Conservation (phyloP, 2,888 invertebrate species). For the Nephrocerus scutellatus region DNA sequence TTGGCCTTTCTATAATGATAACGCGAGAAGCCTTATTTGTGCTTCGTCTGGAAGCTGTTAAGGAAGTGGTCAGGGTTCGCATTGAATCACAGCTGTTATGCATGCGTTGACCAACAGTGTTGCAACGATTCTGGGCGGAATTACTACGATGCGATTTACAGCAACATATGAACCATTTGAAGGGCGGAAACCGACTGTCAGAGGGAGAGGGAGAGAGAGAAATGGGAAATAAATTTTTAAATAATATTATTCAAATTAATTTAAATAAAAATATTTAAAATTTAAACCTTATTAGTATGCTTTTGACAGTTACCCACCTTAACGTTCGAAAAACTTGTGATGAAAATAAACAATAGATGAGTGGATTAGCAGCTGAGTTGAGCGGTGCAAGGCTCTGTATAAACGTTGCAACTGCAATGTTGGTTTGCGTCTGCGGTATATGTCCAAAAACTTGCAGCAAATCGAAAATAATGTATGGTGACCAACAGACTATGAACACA, state of each 20-base stretch:
- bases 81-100: conserved; percentile 48
- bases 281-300: background rate
- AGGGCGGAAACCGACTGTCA: conserved; percentile 54
- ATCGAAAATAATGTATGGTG: conserved; percentile 89
- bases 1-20: conserved; percentile 42
- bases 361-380: conserved; percentile 89
- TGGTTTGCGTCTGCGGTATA: conserved; percentile 70
- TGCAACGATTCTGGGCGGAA: conserved; percentile 40
- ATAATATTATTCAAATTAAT: background rate
- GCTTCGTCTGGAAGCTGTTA: conserved; percentile 44
- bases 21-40: conserved; percentile 39
- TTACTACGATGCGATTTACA: conserved; percentile 46
- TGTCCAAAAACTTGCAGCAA: conserved; percentile 81
- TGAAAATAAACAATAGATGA: conserved; percentile 90
- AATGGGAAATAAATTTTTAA: background rate
- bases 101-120: conserved; percentile 42
- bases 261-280: background rate
- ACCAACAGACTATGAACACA: conserved; percentile 91
- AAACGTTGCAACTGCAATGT: conserved; percentile 79
- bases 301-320: conserved; percentile 60
- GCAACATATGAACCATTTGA: conserved; percentile 59
- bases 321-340: conserved; percentile 78
- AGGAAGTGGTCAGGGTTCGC: conserved; percentile 45
- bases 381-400: conserved; percentile 86
- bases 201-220: background rate